phyloP scores from a whole-genome alignment of 2,797 vertebrate species.

The Poeciliopsis turneri region DNA sequence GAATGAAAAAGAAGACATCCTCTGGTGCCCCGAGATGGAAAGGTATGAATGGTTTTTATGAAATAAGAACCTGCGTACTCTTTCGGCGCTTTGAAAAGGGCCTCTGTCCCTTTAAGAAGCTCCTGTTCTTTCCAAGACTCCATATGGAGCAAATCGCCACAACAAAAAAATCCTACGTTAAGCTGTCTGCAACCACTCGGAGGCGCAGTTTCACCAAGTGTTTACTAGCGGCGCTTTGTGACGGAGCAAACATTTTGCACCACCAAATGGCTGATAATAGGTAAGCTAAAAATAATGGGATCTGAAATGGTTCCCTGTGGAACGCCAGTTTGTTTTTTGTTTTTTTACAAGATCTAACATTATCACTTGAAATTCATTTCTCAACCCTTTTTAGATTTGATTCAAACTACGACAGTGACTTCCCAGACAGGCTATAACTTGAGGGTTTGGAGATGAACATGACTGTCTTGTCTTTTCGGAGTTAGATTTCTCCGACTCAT shows the following conservation, averaged over 20 bases:
- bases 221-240: background rate
- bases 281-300: background rate
- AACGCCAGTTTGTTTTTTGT: background rate
- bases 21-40: constrained; percentile 99
- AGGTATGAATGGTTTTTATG: constrained; percentile 77
- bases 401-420: background rate
- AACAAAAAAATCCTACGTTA: no score
- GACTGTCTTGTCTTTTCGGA: constrained; percentile 4
- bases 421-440: background rate
- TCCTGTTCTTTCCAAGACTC: no score
- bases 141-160: no score
- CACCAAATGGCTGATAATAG: background rate
- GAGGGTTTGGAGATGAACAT: background rate
- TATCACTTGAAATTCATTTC: background rate
- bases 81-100: background rate
- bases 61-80: background rate
- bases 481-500: constrained; percentile 13
- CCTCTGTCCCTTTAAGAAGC: no score
- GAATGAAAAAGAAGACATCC: constrained; percentile 98
- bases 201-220: background rate
- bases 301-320: background rate
- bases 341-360: background rate
- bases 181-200: no score
- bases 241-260: background rate
- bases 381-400: no score